Evolutionary conservation across 2,888 invertebrate species (phyloP).

Genomic region (Acheta domesticus): DNA sequence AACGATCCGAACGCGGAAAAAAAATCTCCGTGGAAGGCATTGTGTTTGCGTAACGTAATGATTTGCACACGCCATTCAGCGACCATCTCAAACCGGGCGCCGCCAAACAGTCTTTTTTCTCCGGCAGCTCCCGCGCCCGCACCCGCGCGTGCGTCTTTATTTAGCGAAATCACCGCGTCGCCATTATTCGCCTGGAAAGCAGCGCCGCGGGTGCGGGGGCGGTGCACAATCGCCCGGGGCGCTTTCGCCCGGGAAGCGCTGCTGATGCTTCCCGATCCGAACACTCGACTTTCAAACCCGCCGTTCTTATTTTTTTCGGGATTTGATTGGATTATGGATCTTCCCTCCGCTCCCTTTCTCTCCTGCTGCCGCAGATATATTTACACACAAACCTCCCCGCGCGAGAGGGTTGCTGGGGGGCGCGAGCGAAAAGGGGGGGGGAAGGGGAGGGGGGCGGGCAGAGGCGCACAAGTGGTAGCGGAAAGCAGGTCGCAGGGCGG

Average conservation of each 20-base stretch:
- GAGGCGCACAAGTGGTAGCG: not conserved
- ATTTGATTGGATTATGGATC: slow-evolving; percentile 11
- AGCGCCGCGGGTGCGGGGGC: not conserved
- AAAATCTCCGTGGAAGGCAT: too few species aligned
- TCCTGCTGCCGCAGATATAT: not conserved
- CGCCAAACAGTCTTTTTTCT: too few species aligned
- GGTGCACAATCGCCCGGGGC: not conserved
- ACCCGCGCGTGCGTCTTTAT: too few species aligned
- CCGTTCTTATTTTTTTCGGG: not conserved
- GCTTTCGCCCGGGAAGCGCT: not conserved
- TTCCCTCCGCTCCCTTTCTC: not conserved
- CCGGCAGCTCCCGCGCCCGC: too few species aligned
- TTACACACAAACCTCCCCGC: not conserved
- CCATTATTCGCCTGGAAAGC: too few species aligned
- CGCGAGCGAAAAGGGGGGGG: too few species aligned
- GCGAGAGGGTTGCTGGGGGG: not conserved
- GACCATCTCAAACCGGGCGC: too few species aligned
- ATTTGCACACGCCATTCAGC: too few species aligned
- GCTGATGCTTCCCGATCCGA: not conserved
- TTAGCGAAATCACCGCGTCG: too few species aligned
- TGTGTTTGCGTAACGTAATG: too few species aligned
- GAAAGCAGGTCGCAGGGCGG: not conserved
- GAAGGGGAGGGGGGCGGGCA: not conserved
- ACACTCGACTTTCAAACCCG: slow-evolving; percentile 4
- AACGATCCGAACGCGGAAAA: too few species aligned